A percentile compares a stretch with the other conserved stretches of the same genome.
These are phyloP conservation scores for Charina bottae DNA, from an alignment of 2,113 vertebrate genomes.

Conservation along the genomic window DNA sequence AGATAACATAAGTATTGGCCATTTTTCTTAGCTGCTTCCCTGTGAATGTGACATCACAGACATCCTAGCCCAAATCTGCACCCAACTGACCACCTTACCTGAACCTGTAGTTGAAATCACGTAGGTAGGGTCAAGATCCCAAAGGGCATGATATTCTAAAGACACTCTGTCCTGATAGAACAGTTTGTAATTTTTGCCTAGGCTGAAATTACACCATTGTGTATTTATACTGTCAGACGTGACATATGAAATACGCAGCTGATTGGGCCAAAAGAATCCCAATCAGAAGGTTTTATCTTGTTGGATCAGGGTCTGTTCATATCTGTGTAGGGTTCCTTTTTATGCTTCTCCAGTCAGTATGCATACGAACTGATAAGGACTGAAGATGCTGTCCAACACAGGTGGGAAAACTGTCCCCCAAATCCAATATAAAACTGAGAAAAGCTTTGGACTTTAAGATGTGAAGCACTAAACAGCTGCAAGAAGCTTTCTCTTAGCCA, in stretches of 20 bases:
- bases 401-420: neutral
- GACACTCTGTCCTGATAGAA: neutral
- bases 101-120: too few species aligned
- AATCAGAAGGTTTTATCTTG: neutral
- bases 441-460: neutral
- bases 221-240: neutral
- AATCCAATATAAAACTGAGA: neutral
- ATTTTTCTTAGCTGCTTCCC: neutral
- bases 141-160: neutral
- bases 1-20: neutral
- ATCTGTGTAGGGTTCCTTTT: neutral
- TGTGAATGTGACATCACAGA: neutral
- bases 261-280: neutral
- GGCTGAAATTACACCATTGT: neutral
- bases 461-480: rapidly evolving
- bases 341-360: neutral
- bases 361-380: neutral
- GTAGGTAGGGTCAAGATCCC: neutral
- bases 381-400: neutral
- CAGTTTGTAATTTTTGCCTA: neutral
- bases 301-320: too few species aligned
- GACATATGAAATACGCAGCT: too few species aligned
- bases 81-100: neutral
- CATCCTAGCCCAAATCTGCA: neutral
- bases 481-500: rapidly evolving